Evolutionary conservation across 2,888 invertebrate species (phyloP), one percentile per base, ranked within the genome.

Genomic region (Cepaea hortensis): DNA sequence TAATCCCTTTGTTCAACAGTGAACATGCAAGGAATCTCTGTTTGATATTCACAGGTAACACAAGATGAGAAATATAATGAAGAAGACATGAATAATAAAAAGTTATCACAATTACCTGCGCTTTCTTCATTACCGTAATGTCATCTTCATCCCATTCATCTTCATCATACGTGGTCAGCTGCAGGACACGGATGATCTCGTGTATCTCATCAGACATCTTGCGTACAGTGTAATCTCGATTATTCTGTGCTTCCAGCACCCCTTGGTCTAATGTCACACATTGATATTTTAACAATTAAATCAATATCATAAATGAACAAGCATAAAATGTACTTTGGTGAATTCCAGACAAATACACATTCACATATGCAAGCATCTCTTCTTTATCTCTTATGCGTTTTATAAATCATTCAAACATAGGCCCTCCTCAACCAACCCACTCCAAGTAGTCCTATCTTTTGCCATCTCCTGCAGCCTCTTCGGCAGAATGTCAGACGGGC

Each of bases 111-210:
- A 6, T 61, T 88, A 95, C 95, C 94, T 97, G 97, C 23, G 98
- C 96, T 93, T 98, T 98, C 93, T 98, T 98, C 95, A 99, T 95
- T 89, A 96, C 98, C 0, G 99, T 98, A 81, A 99, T 96, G 94
- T 99, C 98, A 95, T 99, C 99, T 89, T 98, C 97, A 93, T 99
- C 99, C 95, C 99, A 99, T 93, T 99, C 98, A 93, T 99, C 99
- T 94, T 99, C 99, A 92, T 99, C 99, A 94, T 99, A 99, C 9
- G 99, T 99, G 15, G 99, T 99, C 93, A 99, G 95, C 94, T 99
- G 99, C 2, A 99, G 96, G 7, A 99, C 99, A 77, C 98, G 96
- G 91, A 99, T 99, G 89, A 99, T 99, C 95, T 99, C 99, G 94
- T 99, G 98, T 91, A 99, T 97, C 94, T 99, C 99, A 93, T 99